These are phyloP conservation scores for Ranitomeya imitator DNA, from an alignment of 2,113 vertebrate genomes.

Conservation along the genomic window DNA sequence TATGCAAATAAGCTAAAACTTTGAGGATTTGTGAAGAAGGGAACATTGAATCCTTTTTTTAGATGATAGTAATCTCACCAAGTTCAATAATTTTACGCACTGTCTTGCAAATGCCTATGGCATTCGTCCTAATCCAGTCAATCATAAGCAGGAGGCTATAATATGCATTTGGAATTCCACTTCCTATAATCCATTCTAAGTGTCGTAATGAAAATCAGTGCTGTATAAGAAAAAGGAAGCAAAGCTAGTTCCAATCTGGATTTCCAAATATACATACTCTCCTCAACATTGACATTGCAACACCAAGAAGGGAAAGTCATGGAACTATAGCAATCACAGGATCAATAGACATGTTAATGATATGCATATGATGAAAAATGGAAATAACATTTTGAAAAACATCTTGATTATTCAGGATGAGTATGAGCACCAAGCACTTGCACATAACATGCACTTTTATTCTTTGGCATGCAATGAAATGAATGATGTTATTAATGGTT, in stretches of 20 bases:
- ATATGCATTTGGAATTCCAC: neutral
- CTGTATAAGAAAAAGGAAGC: neutral
- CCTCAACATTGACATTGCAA: too few relatives aligned
- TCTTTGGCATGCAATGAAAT: too few relatives aligned
- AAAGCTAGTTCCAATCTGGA: neutral
- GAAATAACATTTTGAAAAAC: too few relatives aligned
- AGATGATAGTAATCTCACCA: neutral
- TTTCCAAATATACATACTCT: neutral
- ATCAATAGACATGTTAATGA: too few relatives aligned
- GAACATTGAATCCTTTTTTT: conserved; percentile 7
- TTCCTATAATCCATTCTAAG: neutral
- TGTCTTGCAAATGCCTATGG: neutral
- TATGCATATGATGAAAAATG: too few relatives aligned
- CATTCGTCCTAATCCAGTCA: conserved; percentile 1
- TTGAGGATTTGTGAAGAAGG: conserved; percentile 4
- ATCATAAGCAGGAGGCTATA: neutral
- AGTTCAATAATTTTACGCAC: conserved; percentile 3
- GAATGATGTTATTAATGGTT: too few relatives aligned
- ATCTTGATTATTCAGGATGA: too few relatives aligned
- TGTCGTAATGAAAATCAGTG: neutral
- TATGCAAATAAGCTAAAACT: neutral
- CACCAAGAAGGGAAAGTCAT: too few relatives aligned
- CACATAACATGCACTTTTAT: too few relatives aligned
- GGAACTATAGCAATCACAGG: too few relatives aligned
- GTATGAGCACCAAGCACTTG: too few relatives aligned